These are phyloP conservation scores for Huso huso DNA, from an alignment of 2,797 vertebrate genomes.

Conservation along the genomic window DNA sequence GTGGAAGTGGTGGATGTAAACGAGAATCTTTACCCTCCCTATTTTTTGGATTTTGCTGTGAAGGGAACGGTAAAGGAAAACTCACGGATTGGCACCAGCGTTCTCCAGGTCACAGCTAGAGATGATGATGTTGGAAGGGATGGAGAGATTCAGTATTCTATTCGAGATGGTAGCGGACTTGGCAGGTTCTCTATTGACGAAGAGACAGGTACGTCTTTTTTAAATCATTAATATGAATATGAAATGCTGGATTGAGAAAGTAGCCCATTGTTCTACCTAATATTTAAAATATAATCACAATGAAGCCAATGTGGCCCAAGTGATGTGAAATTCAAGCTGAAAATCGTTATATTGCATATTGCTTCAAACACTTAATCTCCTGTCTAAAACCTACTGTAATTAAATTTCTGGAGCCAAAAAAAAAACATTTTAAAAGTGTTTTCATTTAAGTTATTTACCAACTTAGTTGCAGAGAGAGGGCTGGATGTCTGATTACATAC, in stretches of 20 bases:
- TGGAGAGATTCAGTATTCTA: constrained; percentile 89
- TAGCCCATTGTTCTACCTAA: no score
- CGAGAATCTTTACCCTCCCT: constrained; percentile 87
- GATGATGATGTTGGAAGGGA: constrained; percentile 87
- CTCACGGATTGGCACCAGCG: constrained; percentile 78
- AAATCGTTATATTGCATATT: no score
- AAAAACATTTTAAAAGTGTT: no score
- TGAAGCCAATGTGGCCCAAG: no score
- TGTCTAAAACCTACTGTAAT: no score
- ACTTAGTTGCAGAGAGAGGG: constrained; percentile 32
- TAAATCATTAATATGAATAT: constrained; percentile 24
- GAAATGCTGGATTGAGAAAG: no score
- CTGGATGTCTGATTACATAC: constrained; percentile 38
- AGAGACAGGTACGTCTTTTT: constrained; percentile 75
- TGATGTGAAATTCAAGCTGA: no score
- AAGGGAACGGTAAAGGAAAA: constrained; percentile 84
- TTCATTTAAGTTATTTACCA: constrained; percentile 39
- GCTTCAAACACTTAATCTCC: no score
- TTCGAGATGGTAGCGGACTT: constrained; percentile 87
- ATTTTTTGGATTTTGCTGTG: constrained; percentile 82
- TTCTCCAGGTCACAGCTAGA: constrained; percentile 76
- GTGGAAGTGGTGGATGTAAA: constrained; percentile 96
- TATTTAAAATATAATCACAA: no score
- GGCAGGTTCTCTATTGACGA: constrained; percentile 90
- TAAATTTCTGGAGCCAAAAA: no score